Evolutionary conservation across 2,888 invertebrate genomes (phyloP), one percentile per base, ranked within the genome.

Genomic region (Dynastes hyllus): DNA sequence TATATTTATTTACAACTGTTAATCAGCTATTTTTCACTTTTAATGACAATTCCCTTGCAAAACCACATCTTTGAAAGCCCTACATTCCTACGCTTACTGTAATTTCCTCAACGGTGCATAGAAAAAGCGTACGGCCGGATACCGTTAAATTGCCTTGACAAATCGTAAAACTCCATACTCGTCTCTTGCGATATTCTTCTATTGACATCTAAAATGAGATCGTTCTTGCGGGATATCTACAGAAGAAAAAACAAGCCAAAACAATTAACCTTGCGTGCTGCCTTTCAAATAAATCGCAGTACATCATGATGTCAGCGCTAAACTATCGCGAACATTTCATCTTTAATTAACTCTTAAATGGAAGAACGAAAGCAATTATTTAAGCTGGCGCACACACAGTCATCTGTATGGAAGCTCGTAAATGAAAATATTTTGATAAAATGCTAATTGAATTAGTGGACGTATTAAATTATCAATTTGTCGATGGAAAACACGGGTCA

Each of bases 281-380:
- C 70, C 70, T 77, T 67, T 69, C 69, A 55, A 77, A 77, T 69
- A 77, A 77, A 77, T 77, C 77, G 77, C 77, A 77, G 51, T 77
- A 77, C 58, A 67, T 69, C 65, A 69, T 77, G 70, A 77, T 70
- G 77, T 77, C 70, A 77, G 66, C 77, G 22, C 58, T 77, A 70
- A 69, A 58, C 29, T 67, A 67, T 37, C 66, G 40, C 66, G 22
- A 40, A 58, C 61, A 40, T 22, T 58, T 58, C 22, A 40, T 40
- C 40, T 61, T 73, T 32, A 73, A 73, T 73, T 73, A 58, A 40
- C 32, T 40, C 45, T 55, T 73, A 73, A 71, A 58, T 73, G 58
- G 58, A 58, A 29, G 22, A 73, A 73, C 58, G 58, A 73, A 73
- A 58, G 58, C 73, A 73, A 58, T 73, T 58, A 73, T 73, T 73